These are phyloP conservation scores for Tortrix viridana DNA, from an alignment of 2,888 invertebrate species.

Conservation along the genomic window DNA sequence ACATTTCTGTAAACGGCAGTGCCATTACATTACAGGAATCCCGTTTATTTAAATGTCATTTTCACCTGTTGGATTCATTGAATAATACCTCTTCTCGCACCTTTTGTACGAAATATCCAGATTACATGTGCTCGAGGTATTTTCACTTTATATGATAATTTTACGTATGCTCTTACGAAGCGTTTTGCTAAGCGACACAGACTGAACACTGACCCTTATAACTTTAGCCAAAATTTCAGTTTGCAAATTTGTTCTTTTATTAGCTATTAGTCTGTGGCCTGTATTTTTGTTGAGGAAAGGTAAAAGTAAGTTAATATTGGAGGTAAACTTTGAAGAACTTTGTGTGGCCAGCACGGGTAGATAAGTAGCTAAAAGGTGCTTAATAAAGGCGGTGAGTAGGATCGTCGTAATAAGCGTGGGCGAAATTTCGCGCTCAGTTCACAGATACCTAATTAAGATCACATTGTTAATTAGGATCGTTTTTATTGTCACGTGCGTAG, in stretches of 20 bases:
- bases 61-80: slow-evolving; percentile 29
- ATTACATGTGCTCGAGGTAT: slow-evolving; percentile 52
- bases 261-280: slow-evolving; percentile 7
- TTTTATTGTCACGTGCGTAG: too few species aligned
- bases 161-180: slow-evolving; percentile 29
- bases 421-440: neutral
- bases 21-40: slow-evolving; percentile 3
- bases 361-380: slow-evolving; percentile 10
- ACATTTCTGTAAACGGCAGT: neutral
- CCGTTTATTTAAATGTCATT: slow-evolving; percentile 6
- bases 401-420: neutral
- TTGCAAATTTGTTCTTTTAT: neutral
- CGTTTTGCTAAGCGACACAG: slow-evolving; percentile 13
- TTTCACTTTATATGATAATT: slow-evolving; percentile 62
- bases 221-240: neutral
- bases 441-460: too few species aligned
- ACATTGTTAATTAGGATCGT: too few species aligned
- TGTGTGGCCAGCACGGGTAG: neutral
- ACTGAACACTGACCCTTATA: neutral
- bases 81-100: slow-evolving; percentile 27
- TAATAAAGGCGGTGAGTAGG: slow-evolving; percentile 1
- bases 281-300: slow-evolving; percentile 7
- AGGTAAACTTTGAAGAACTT: slow-evolving; percentile 22
- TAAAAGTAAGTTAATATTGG: slow-evolving; percentile 20
- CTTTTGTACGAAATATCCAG: slow-evolving; percentile 44